Evolutionary conservation across 1,140 invertebrate genomes (phyloP).

Genomic region (Streblospio benedicti): DNA sequence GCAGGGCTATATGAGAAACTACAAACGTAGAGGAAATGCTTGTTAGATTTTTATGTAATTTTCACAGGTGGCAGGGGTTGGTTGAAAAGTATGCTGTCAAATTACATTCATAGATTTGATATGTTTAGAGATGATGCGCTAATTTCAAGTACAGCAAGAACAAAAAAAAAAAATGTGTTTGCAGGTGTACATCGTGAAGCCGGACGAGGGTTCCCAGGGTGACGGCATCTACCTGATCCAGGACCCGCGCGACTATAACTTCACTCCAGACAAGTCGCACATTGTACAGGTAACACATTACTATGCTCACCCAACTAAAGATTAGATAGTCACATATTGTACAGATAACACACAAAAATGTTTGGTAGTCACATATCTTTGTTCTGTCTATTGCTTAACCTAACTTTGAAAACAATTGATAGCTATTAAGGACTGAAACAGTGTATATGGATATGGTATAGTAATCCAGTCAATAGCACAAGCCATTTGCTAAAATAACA

Average conservation of each 20-base stretch:
- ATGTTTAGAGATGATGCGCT: background rate
- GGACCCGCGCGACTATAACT: conserved; percentile 38
- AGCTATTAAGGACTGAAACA: too few species aligned
- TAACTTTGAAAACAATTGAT: too few species aligned
- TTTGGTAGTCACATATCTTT: too few species aligned
- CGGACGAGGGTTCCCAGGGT: conserved; percentile 50
- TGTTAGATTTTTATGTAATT: background rate
- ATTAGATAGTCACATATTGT: too few species aligned
- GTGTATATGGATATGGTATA: too few species aligned
- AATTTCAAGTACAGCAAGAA: conserved; percentile 19
- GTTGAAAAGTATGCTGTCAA: too few species aligned
- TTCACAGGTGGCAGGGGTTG: too few species aligned
- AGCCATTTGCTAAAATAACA: too few species aligned
- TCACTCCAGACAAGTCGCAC: background rate
- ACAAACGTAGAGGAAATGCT: background rate
- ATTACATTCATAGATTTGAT: background rate
- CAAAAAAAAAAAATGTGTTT: conserved; percentile 23
- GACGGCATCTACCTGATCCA: conserved; percentile 51
- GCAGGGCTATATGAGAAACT: background rate
- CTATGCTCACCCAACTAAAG: background rate
- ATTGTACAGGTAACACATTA: too few species aligned
- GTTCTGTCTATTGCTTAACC: too few species aligned
- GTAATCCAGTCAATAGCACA: too few species aligned
- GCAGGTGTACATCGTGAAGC: conserved; percentile 51
- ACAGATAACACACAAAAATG: too few species aligned